These are phyloP conservation scores for Nixonia krombeini DNA, from an alignment of 1,140 invertebrate species.

Conservation along the genomic window DNA sequence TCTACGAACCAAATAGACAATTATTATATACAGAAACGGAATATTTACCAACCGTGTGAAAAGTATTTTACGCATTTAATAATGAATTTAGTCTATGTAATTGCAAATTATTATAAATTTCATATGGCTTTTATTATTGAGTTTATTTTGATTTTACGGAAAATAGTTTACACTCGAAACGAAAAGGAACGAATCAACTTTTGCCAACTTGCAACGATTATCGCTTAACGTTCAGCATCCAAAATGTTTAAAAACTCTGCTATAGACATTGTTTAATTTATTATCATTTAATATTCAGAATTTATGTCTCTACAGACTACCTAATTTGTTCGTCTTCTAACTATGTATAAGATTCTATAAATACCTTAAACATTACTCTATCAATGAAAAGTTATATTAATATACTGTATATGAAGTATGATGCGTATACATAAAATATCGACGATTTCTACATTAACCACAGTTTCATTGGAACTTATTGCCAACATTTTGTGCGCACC, in stretches of 20 bases:
- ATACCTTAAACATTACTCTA: constrained; percentile 29
- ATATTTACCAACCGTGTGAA: too few relatives aligned
- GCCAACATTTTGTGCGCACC: constrained; percentile 38
- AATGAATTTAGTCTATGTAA: too few relatives aligned
- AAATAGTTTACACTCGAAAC: too few relatives aligned
- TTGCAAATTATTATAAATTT: too few relatives aligned
- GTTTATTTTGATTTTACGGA: too few relatives aligned
- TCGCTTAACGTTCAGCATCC: constrained; percentile 4
- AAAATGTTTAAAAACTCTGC: neutral
- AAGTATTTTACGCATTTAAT: too few relatives aligned
- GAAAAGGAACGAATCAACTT: too few relatives aligned
- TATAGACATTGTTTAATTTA: constrained; percentile 17
- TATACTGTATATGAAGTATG: constrained; percentile 34
- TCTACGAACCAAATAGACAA: too few relatives aligned
- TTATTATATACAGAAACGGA: too few relatives aligned
- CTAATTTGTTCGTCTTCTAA: constrained; percentile 17
- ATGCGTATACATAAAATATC: constrained; percentile 41
- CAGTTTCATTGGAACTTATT: constrained; percentile 43
- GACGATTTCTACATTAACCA: constrained; percentile 31
- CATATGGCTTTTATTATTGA: too few relatives aligned
- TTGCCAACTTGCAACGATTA: neutral
- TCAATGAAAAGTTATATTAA: constrained; percentile 39
- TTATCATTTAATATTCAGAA: constrained; percentile 34
- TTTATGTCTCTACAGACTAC: constrained; percentile 36
- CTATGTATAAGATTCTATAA: constrained; percentile 33